Conservation (phyloP, 2,797 vertebrate genomes). For the Xiphorhynchus erythropygius region DNA sequence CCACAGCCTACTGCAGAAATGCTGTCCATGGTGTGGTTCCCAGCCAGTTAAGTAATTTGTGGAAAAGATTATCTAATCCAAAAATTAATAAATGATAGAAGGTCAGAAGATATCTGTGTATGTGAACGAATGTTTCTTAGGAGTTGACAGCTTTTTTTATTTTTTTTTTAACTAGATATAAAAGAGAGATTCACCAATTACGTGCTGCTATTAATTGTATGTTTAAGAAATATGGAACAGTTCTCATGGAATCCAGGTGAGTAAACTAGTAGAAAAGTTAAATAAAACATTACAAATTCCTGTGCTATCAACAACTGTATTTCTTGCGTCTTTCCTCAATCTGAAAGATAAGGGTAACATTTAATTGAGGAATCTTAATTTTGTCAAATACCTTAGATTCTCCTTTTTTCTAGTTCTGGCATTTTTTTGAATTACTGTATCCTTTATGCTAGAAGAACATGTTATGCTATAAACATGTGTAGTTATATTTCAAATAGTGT, state of each 20-base stretch:
- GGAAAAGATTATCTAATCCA: neutral
- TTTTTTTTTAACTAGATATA: constrained; percentile 83
- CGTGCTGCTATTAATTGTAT: constrained; percentile 92
- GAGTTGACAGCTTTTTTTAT: neutral
- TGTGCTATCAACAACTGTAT: neutral
- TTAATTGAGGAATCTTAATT: neutral
- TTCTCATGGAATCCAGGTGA: constrained; percentile 97
- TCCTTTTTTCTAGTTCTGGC: neutral
- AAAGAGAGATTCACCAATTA: constrained; percentile 97
- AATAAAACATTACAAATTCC: neutral
- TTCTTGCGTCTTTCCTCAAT: neutral
- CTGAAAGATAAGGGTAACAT: neutral
- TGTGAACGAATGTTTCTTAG: neutral
- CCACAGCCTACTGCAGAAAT: neutral
- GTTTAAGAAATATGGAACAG: constrained; percentile 98
- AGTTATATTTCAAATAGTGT: neutral
- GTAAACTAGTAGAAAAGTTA: neutral
- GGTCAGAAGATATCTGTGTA: neutral
- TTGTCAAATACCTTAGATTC: neutral
- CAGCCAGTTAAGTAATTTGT: neutral
- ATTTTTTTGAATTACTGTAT: neutral
- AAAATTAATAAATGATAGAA: neutral
- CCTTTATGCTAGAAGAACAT: neutral
- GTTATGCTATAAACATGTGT: neutral
- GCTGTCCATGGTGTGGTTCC: neutral